Percentiles rank a stretch among this genome's conserved stretches.
Conservation (phyloP, 1,140 invertebrate genomes). For the Augochlora pura region DNA sequence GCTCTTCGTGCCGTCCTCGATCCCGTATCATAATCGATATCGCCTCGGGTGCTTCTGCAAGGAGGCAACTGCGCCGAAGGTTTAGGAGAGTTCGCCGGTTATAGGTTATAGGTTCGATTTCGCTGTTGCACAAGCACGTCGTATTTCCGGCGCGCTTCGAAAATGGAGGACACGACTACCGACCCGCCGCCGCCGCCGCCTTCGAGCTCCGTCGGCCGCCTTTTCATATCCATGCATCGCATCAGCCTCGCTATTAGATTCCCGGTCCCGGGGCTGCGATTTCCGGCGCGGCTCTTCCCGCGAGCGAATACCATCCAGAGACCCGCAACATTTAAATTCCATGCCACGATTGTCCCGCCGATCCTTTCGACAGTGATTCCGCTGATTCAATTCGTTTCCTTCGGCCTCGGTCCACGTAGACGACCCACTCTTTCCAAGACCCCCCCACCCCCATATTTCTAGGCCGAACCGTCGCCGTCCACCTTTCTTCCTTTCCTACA, state of each 20-base stretch:
- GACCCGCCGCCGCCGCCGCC: no score
- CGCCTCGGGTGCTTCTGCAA: neutral
- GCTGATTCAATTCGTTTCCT: slow-evolving; percentile 67
- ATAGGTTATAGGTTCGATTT: slow-evolving; percentile 3
- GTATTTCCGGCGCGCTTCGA: neutral
- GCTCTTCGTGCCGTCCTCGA: neutral
- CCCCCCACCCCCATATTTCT: slow-evolving; percentile 12
- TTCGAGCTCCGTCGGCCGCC: neutral
- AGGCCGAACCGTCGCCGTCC: slow-evolving; percentile 3
- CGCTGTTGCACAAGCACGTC: neutral
- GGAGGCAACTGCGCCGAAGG: neutral
- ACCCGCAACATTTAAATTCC: slow-evolving; percentile 64
- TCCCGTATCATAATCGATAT: slow-evolving; percentile 13
- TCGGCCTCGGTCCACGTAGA: no score
- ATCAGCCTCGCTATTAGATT: slow-evolving; percentile 1
- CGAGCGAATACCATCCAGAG: neutral
- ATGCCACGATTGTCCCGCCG: slow-evolving; percentile 52
- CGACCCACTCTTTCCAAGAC: no score
- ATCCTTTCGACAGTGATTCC: slow-evolving; percentile 55
- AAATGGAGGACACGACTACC: neutral
- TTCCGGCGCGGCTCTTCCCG: neutral
- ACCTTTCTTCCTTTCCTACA: neutral
- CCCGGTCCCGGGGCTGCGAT: neutral
- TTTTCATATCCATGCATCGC: neutral
- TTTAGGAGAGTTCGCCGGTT: neutral